These are phyloP conservation scores for Festucalex cinctus DNA, from an alignment of 2,113 vertebrate species.

Conservation along the genomic window DNA sequence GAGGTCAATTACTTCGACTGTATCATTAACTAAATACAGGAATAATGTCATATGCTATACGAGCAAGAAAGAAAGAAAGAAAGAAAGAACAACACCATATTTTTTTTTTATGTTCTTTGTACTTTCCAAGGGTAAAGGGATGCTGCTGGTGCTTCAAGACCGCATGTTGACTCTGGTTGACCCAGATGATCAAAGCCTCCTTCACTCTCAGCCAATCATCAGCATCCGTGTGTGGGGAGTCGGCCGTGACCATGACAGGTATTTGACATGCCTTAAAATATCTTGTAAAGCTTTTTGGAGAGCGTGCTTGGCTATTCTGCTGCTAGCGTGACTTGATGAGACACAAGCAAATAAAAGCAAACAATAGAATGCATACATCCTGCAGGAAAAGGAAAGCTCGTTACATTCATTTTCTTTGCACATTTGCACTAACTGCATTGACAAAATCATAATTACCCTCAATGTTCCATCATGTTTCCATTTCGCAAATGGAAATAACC, in stretches of 20 bases:
- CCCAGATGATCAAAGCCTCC: constrained; percentile 86
- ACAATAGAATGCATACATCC: neutral
- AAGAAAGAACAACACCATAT: too few relatives aligned
- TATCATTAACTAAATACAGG: neutral
- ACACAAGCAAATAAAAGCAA: neutral
- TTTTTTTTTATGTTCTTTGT: neutral
- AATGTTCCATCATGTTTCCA: neutral
- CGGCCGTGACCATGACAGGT: constrained; percentile 95
- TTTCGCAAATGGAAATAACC: neutral
- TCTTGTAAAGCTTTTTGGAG: neutral
- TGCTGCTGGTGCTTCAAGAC: constrained; percentile 92
- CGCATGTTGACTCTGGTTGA: constrained; percentile 90
- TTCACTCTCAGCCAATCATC: constrained; percentile 93
- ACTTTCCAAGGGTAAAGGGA: constrained; percentile 84
- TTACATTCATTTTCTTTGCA: neutral
- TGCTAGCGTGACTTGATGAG: neutral
- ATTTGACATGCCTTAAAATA: constrained; percentile 42
- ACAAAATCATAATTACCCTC: neutral
- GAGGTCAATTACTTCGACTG: constrained; percentile 75
- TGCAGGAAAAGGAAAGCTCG: neutral
- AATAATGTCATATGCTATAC: neutral
- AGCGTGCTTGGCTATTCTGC: neutral
- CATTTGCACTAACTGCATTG: constrained; percentile 27
- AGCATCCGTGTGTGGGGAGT: constrained; percentile 97
- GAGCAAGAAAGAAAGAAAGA: too few relatives aligned